phyloP scores from a whole-genome alignment of 1,140 invertebrate species.

The Episyrphus balteatus region DNA sequence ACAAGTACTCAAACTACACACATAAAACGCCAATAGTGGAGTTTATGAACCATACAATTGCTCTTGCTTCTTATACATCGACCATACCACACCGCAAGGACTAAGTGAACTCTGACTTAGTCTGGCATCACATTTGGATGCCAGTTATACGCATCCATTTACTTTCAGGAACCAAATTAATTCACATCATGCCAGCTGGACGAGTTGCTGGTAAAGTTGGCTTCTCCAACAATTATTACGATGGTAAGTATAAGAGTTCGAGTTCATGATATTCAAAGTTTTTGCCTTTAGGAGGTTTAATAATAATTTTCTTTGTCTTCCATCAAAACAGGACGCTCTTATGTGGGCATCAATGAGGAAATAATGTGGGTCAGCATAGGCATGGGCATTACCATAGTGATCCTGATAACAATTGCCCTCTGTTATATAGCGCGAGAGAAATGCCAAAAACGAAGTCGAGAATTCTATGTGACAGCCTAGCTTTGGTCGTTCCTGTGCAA shows the following conservation, averaged over 20 bases:
- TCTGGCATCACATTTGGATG: no score
- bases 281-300: background rate
- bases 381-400: constrained; percentile 70
- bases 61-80: no score
- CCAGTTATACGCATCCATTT: no score
- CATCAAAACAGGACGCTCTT: constrained; percentile 57
- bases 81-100: no score
- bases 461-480: constrained; percentile 59
- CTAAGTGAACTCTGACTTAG: no score
- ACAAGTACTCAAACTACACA: no score
- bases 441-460: constrained; percentile 55
- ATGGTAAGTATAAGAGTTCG: constrained; percentile 47
- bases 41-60: no score
- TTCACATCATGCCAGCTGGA: constrained; percentile 40
- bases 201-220: constrained; percentile 59
- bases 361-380: constrained; percentile 78
- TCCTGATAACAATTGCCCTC: constrained; percentile 65
- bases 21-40: no score
- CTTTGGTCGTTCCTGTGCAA: constrained; percentile 18
- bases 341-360: constrained; percentile 71
- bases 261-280: constrained; percentile 3
- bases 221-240: constrained; percentile 55
- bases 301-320: background rate
- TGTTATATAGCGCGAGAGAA: constrained; percentile 70
- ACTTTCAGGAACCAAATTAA: no score